phyloP scores from a whole-genome alignment of 2,797 vertebrate genomes.

The Enteromius treurensis region DNA sequence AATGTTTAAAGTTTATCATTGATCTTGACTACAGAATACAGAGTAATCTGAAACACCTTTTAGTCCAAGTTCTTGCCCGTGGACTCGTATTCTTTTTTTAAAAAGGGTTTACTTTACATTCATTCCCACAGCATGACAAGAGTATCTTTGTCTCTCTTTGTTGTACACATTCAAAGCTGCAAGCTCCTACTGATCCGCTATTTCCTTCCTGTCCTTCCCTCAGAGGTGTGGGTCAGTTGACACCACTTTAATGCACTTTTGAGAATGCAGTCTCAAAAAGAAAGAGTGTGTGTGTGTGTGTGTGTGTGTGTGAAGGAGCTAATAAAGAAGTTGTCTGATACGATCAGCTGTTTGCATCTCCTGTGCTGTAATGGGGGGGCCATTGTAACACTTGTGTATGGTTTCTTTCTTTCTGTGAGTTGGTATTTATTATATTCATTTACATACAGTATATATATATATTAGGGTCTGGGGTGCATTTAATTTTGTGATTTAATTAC shows the following conservation, averaged over 20 bases:
- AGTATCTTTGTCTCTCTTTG: conserved; percentile 25
- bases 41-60: neutral
- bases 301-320: neutral
- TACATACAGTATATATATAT: neutral
- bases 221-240: conserved; percentile 25
- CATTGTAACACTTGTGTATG: neutral
- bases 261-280: conserved; percentile 24
- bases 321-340: conserved; percentile 38
- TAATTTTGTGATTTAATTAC: neutral
- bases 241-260: conserved; percentile 28
- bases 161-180: conserved; percentile 21
- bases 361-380: conserved; percentile 7
- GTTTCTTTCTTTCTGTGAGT: neutral
- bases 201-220: conserved; percentile 11
- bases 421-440: neutral
- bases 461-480: neutral
- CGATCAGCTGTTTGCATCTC: conserved; percentile 10
- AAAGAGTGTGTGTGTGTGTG: neutral
- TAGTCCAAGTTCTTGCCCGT: neutral
- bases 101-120: neutral
- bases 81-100: neutral
- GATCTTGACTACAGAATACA: neutral
- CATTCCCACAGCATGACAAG: neutral
- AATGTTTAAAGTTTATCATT: too few relatives aligned
- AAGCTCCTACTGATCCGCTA: conserved; percentile 16